phyloP scores from a whole-genome alignment of 2,113 vertebrate species.

The Catharus bicknelli region DNA sequence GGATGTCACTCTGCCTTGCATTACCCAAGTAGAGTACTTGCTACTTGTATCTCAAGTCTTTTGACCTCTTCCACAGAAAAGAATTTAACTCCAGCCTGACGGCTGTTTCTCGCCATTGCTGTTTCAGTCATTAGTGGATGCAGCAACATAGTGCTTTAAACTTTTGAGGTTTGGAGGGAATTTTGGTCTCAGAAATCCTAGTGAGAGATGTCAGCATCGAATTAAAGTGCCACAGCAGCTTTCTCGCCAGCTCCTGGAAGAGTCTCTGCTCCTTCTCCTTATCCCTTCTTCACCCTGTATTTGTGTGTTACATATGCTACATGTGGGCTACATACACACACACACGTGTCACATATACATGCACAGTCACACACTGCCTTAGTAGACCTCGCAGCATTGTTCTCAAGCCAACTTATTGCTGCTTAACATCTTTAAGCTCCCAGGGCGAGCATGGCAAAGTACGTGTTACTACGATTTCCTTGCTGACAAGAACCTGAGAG shows the following conservation, averaged over 20 bases:
- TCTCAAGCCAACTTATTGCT: background rate
- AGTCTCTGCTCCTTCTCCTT: background rate
- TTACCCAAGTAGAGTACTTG: background rate
- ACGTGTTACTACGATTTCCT: background rate
- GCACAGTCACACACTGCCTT: background rate
- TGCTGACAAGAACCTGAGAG: background rate
- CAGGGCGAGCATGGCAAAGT: background rate
- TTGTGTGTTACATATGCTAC: background rate
- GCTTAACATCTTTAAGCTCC: background rate
- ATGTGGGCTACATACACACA: background rate
- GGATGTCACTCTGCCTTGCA: background rate
- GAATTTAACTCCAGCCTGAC: background rate
- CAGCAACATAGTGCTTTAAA: background rate
- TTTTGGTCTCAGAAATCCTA: conserved; percentile 7
- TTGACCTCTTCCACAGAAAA: background rate
- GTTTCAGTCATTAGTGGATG: background rate
- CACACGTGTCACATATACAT: background rate
- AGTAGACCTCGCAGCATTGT: background rate
- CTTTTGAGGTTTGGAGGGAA: background rate
- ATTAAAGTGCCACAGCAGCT: background rate
- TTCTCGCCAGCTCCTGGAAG: background rate
- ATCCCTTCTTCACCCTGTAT: background rate
- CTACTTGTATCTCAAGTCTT: background rate
- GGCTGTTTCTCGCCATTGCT: background rate
- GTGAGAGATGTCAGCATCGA: background rate